phyloP scores from a whole-genome alignment of 2,888 invertebrate genomes.

The Drosophila mettleri region DNA sequence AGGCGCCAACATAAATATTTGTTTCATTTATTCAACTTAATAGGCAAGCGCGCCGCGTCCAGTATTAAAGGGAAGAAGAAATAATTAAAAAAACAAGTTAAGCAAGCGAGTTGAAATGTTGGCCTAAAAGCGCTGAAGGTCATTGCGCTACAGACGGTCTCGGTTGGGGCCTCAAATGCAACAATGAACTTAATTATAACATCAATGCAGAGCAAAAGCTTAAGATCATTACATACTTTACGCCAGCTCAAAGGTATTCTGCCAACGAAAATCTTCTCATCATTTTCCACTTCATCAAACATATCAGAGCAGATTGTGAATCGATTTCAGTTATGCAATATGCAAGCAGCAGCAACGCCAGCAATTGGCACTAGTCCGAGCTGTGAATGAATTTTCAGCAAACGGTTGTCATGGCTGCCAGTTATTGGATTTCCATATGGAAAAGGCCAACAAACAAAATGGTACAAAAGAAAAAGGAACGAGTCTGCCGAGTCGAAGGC shows the following conservation, averaged over 20 bases:
- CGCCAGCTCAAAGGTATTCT: constrained; percentile 11
- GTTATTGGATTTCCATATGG: constrained; percentile 33
- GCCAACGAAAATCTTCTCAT: constrained; percentile 14
- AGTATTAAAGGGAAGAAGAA: not conserved
- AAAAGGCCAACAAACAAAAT: constrained; percentile 7
- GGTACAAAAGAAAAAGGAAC: not conserved
- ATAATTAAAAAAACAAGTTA: constrained; percentile 11
- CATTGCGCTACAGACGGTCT: constrained; percentile 13
- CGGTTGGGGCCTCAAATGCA: not conserved
- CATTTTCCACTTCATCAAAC: constrained; percentile 52
- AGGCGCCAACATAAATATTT: constrained; percentile 63
- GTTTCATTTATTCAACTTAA: constrained; percentile 62
- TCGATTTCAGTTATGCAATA: constrained; percentile 27
- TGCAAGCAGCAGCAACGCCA: constrained; percentile 3
- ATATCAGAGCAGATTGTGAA: constrained; percentile 23
- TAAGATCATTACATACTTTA: not conserved
- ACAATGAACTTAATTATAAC: constrained; percentile 35
- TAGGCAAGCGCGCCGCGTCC: constrained; percentile 27
- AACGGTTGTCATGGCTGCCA: constrained; percentile 43
- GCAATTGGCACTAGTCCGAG: constrained; percentile 30
- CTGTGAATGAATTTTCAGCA: constrained; percentile 6
- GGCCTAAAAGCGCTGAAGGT: constrained; percentile 34
- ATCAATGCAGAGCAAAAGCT: constrained; percentile 35
- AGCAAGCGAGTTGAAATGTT: constrained; percentile 23
- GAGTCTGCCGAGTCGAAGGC: constrained; percentile 1